phyloP scores from a whole-genome alignment of 1,140 invertebrate genomes.

The Proctacanthus coquilletti region DNA sequence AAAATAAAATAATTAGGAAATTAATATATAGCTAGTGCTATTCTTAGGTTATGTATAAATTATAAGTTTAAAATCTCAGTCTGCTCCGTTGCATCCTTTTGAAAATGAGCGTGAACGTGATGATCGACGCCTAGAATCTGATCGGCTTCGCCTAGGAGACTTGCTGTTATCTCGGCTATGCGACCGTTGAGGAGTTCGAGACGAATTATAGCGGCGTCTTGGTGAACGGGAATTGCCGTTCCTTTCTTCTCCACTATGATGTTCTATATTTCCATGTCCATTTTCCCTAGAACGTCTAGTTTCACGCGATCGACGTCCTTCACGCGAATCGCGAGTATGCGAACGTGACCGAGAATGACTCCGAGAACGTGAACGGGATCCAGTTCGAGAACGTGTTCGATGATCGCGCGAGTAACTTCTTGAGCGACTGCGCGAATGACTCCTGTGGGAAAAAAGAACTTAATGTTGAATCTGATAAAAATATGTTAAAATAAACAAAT shows the following conservation, averaged over 20 bases:
- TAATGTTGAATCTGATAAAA: constrained; percentile 24
- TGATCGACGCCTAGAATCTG: background rate
- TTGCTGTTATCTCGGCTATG: constrained; percentile 5
- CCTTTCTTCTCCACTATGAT: background rate
- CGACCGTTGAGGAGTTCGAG: background rate
- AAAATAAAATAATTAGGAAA: too few relatives aligned
- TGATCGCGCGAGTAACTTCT: constrained; percentile 30
- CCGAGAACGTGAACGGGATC: constrained; percentile 26
- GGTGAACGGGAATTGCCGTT: constrained; percentile 2
- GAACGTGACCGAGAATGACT: constrained; percentile 20
- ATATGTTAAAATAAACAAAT: background rate
- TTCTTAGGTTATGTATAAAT: too few relatives aligned
- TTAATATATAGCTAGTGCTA: too few relatives aligned
- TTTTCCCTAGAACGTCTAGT: background rate
- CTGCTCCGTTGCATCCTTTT: too few relatives aligned
- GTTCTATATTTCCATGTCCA: background rate
- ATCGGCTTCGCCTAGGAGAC: constrained; percentile 1
- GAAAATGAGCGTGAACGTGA: too few relatives aligned
- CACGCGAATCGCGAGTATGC: constrained; percentile 4
- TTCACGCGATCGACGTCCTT: too few relatives aligned
- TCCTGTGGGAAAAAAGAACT: constrained; percentile 30
- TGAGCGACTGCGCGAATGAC: constrained; percentile 35
- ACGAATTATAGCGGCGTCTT: constrained; percentile 1
- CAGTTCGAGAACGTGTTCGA: constrained; percentile 26
- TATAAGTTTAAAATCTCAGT: too few relatives aligned